Conservation (phyloP, 2,797 vertebrate species). For the Selene dorsalis region DNA sequence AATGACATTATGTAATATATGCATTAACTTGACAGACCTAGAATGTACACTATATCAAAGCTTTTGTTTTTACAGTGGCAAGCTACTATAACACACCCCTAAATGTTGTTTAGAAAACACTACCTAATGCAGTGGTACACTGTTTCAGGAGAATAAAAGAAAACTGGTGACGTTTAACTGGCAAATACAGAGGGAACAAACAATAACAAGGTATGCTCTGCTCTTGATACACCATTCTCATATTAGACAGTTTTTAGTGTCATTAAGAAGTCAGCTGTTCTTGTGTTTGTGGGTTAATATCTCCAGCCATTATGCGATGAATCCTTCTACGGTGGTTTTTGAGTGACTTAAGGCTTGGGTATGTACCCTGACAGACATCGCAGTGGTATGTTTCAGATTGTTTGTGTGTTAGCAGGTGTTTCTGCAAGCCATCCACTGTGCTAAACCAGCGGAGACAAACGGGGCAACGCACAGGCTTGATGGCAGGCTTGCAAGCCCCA, state of each 20-base stretch:
- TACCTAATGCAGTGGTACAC: slow-evolving; percentile 42
- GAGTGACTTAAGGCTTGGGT: slow-evolving; percentile 79
- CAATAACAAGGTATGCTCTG: slow-evolving; percentile 1
- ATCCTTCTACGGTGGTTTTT: slow-evolving; percentile 84
- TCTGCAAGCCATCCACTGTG: slow-evolving; percentile 81
- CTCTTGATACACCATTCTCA: slow-evolving; percentile 7
- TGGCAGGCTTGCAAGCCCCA: slow-evolving; percentile 79
- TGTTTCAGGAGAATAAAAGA: slow-evolving; percentile 11
- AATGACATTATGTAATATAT: slow-evolving; percentile 41
- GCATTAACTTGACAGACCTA: slow-evolving; percentile 21
- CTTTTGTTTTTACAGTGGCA: slow-evolving; percentile 12
- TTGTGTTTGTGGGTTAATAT: slow-evolving; percentile 44
- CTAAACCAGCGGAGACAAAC: slow-evolving; percentile 84
- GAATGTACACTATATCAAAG: slow-evolving; percentile 43
- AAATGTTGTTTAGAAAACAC: slow-evolving; percentile 10
- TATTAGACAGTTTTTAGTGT: background rate
- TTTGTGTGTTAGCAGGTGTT: slow-evolving; percentile 84
- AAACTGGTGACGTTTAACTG: slow-evolving; percentile 12
- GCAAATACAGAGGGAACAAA: slow-evolving; percentile 15
- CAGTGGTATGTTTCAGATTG: slow-evolving; percentile 77
- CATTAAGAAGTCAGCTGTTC: slow-evolving; percentile 53
- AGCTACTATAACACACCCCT: slow-evolving; percentile 29
- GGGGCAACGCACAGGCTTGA: slow-evolving; percentile 85
- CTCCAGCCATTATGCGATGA: slow-evolving; percentile 80
- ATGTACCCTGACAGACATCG: slow-evolving; percentile 82